These are phyloP conservation scores for Drosophila azteca DNA, from an alignment of 1,140 invertebrate genomes.

Conservation along the genomic window DNA sequence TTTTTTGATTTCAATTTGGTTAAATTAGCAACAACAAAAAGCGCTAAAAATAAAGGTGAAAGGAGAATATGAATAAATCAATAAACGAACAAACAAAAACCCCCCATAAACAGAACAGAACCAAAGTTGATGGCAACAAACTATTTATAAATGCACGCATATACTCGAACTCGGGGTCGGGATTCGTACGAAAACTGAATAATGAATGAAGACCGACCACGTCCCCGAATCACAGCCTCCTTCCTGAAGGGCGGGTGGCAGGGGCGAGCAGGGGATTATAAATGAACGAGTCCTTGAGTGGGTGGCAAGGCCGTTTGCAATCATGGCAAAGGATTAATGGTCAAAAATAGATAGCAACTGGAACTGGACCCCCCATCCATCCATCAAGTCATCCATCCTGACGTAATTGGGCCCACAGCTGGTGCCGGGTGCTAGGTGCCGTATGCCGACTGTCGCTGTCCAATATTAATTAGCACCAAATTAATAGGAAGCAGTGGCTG, in stretches of 20 bases:
- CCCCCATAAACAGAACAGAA: conserved; percentile 10
- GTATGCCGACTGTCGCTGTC: background rate
- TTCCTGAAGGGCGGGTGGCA: too few species aligned
- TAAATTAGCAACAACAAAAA: conserved; percentile 46
- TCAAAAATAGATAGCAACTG: conserved; percentile 47
- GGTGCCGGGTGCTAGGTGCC: background rate
- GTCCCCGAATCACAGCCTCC: conserved; percentile 20
- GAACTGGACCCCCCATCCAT: too few species aligned
- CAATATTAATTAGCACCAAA: conserved; percentile 57
- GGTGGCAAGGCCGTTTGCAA: conserved; percentile 34
- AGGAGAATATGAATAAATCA: conserved; percentile 42
- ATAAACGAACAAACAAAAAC: conserved; percentile 31
- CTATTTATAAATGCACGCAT: conserved; percentile 4
- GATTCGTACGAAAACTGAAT: conserved; percentile 22
- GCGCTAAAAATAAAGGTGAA: conserved; percentile 43
- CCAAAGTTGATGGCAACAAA: too few species aligned
- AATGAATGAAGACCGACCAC: conserved; percentile 32
- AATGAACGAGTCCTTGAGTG: conserved; percentile 42
- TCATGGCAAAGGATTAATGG: conserved; percentile 39
- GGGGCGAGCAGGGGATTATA: conserved; percentile 32
- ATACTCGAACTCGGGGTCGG: background rate
- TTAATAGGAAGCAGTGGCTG: conserved; percentile 33
- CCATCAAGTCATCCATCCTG: conserved; percentile 20
- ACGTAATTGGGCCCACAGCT: conserved; percentile 47
- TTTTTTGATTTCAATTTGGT: conserved; percentile 20